A percentile compares a stretch with the other conserved stretches of the same genome.
phyloP scores from a whole-genome alignment of 2,113 vertebrate genomes.

The Sula dactylatra region DNA sequence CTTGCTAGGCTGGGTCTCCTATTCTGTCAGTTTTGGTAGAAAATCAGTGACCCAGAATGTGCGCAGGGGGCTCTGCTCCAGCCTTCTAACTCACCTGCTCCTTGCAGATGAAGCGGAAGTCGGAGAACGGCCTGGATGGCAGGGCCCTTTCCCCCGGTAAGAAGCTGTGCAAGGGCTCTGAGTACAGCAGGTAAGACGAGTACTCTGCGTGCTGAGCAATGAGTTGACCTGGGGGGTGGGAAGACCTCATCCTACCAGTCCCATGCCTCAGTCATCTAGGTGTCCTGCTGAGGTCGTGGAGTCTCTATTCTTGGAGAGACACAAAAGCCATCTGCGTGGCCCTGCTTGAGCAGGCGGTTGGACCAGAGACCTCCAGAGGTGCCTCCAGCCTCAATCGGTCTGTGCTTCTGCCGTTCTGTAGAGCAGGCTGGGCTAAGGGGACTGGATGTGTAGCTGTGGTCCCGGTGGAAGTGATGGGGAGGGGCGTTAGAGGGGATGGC shows the following conservation, averaged over 20 bases:
- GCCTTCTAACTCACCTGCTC: neutral
- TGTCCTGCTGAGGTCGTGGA: neutral
- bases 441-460: neutral
- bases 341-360: too few species aligned
- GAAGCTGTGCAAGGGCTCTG: constrained; percentile 63
- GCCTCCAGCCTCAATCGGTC: neutral
- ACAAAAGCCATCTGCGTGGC: too few species aligned
- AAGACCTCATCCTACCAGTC: too few species aligned
- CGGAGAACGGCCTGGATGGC: constrained; percentile 26
- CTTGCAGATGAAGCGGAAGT: constrained; percentile 69
- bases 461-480: neutral
- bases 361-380: neutral
- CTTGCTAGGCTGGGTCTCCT: neutral
- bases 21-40: neutral
- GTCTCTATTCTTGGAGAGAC: neutral
- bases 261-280: too few species aligned
- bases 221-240: neutral
- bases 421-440: neutral
- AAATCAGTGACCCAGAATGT: too few species aligned
- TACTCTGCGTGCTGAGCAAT: neutral
- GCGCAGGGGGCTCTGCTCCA: neutral
- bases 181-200: constrained; percentile 29
- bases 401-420: neutral
- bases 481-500: neutral
- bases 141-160: constrained; percentile 59